Evolutionary conservation across 2,888 invertebrate genomes (phyloP).

Genomic region (Melinaea menophilus): DNA sequence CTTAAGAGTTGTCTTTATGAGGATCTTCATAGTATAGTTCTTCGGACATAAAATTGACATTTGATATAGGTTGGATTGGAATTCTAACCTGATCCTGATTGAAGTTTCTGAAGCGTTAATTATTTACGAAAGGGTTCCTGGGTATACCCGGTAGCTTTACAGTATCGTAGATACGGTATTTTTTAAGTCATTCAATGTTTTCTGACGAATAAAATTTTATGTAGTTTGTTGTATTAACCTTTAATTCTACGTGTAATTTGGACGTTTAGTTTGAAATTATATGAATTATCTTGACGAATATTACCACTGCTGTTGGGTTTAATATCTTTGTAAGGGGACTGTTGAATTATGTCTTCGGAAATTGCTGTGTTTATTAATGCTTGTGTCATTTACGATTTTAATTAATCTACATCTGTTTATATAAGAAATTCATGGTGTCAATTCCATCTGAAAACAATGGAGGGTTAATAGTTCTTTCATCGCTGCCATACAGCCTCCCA

Average conservation of each 20-base stretch:
- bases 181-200: background rate
- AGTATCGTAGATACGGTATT: background rate
- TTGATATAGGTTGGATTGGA: background rate
- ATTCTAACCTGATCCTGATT: background rate
- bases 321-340: background rate
- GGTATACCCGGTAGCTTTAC: background rate
- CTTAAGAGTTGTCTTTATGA: background rate
- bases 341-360: background rate
- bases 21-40: background rate
- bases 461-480: background rate
- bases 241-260: background rate
- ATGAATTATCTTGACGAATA: background rate
- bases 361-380: background rate
- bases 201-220: background rate
- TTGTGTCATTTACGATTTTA: background rate
- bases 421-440: background rate
- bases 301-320: background rate
- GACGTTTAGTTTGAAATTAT: background rate
- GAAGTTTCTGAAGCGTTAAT: background rate
- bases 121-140: background rate
- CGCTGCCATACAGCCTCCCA: background rate
- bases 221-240: background rate
- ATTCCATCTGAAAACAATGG: background rate
- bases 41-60: background rate
- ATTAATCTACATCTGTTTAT: background rate